phyloP scores from a whole-genome alignment of 2,113 vertebrate genomes.

The Zosterops lateralis region DNA sequence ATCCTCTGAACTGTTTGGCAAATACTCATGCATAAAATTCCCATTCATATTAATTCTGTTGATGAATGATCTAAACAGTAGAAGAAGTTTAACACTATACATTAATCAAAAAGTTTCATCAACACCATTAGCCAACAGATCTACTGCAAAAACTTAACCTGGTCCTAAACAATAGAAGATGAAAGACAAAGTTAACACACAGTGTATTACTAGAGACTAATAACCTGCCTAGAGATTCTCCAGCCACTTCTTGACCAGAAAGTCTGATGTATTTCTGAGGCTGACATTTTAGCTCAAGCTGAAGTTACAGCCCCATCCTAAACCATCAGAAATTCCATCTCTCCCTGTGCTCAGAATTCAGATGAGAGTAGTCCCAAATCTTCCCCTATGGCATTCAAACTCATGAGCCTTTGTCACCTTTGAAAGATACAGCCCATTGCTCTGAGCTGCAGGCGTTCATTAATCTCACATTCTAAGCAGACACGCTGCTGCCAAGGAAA shows the following conservation, averaged over 20 bases:
- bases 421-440: background rate
- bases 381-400: background rate
- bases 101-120: background rate
- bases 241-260: background rate
- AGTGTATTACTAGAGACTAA: background rate
- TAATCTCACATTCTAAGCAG: fast-evolving
- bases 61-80: background rate
- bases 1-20: background rate
- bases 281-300: background rate
- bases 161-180: background rate
- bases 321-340: background rate
- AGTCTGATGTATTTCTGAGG: background rate
- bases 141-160: background rate
- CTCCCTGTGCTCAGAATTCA: background rate
- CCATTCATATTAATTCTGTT: background rate
- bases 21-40: background rate
- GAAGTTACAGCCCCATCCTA: background rate
- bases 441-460: background rate
- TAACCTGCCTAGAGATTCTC: background rate
- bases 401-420: background rate
- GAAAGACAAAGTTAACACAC: background rate
- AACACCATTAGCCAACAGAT: background rate
- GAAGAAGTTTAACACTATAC: background rate
- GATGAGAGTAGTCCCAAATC: background rate
- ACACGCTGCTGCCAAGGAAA: background rate